These are phyloP conservation scores for Onychomys leucogaster DNA, from an alignment of 2,797 vertebrate genomes.

Conservation along the genomic window DNA sequence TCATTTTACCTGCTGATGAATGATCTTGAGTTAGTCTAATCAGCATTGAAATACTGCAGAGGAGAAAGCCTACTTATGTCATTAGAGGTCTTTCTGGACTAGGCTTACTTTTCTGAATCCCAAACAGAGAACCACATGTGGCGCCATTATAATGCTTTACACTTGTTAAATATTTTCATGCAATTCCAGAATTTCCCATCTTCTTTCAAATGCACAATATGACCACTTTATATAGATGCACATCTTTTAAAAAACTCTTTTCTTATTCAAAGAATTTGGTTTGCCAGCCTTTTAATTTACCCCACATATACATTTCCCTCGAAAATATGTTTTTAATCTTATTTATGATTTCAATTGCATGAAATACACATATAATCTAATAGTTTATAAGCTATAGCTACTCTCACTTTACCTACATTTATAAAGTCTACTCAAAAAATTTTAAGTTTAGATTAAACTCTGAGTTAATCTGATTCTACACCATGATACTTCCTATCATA, in stretches of 20 bases:
- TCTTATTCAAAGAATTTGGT: background rate
- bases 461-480: background rate
- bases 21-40: background rate
- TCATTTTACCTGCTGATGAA: background rate
- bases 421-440: background rate
- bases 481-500: background rate
- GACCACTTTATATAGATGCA: background rate
- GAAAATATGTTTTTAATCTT: background rate
- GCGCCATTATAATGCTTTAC: background rate
- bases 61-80: background rate
- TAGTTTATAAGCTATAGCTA: background rate
- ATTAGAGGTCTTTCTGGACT: background rate
- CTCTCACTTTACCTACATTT: background rate
- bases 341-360: slow-evolving; percentile 33
- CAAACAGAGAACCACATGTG: background rate
- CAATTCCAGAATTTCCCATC: background rate
- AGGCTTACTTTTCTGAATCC: background rate
- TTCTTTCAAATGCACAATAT: background rate
- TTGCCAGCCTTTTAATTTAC: slow-evolving; percentile 10
- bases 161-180: slow-evolving; percentile 18
- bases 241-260: slow-evolving; percentile 14
- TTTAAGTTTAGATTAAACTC: background rate
- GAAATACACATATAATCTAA: background rate
- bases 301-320: background rate
- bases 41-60: background rate